These are phyloP conservation scores for Mormyrus hasselquistii DNA, from an alignment of 2,797 vertebrate genomes.

Conservation along the genomic window DNA sequence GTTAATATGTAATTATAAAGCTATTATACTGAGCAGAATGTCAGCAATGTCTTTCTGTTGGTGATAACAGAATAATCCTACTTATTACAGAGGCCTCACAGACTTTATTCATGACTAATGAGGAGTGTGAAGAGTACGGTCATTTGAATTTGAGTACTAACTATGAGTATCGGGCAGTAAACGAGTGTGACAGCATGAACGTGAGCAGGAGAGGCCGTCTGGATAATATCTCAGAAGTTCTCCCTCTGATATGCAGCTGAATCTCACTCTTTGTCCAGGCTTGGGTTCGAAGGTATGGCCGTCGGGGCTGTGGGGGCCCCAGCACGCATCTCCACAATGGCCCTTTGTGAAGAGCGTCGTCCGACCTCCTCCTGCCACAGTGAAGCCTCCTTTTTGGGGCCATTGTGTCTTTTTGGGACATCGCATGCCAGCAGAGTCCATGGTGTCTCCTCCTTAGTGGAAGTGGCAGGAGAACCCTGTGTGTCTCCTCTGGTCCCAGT, in stretches of 20 bases:
- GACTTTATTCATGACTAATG: neutral
- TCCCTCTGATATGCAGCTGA: conserved; percentile 33
- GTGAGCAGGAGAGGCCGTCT: conserved; percentile 25
- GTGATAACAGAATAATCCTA: neutral
- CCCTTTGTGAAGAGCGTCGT: neutral
- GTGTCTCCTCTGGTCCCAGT: neutral
- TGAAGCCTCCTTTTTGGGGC: neutral
- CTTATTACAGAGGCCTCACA: neutral
- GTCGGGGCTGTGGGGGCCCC: neutral
- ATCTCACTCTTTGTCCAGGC: conserved; percentile 25
- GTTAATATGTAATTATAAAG: neutral
- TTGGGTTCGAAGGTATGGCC: conserved; percentile 24
- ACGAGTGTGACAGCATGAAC: neutral
- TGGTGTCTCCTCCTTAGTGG: neutral
- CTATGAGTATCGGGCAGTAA: neutral
- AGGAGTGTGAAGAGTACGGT: neutral
- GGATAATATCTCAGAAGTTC: conserved; percentile 29
- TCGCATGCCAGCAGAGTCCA: neutral
- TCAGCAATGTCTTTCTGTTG: neutral
- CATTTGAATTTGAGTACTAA: neutral
- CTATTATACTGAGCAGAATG: neutral
- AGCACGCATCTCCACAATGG: conserved; percentile 14
- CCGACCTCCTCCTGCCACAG: neutral
- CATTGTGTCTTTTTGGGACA: neutral
- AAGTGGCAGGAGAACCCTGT: neutral